Evolutionary conservation across 2,113 vertebrate species (phyloP), one percentile per base, ranked within the genome.

Genomic region (Burhinus oedicnemus): DNA sequence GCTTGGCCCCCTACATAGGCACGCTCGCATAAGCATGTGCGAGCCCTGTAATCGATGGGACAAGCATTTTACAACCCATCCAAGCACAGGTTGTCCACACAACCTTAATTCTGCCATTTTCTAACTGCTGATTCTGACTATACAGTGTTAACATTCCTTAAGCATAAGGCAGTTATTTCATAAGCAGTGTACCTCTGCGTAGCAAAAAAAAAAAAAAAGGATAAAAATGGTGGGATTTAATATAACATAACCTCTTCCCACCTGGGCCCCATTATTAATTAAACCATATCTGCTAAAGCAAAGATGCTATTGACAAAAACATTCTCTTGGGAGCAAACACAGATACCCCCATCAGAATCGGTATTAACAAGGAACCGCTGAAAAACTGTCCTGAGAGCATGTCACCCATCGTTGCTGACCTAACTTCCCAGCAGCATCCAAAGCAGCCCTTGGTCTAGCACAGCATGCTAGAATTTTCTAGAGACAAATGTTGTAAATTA

Each of bases 261-360:
- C 22, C 6, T 68, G 49, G 36, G 71, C 2, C 2, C 25, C 25
- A 40, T 57, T 45, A 52, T 42, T 79, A 71, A 87, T 40, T 26
- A 92, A 92, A 75, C 30, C 5, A 0, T n/a, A 58, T 2, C 66
- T 74, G 29, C 36, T 82, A 76, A 79, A 57, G n/a, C 57, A 70
- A 55, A 79, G 65, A 61, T 19, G 10, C 36, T 74, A 58, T 6
- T 58, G 66, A 82, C n/a, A 70, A 89, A 77, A 65, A 12, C 8
- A 49, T 49, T 72, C 34, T 32, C 45, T 54, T 77, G 25, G 15
- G 38, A 94, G 14, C 14, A 78, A 45, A 84, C 0, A 0, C 26
- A 64, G 66, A 68, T n/a, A 44, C 7, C 57, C 52, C 44, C 16
- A 72, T 5, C 4, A 2, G n/a, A 49, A 76, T 19, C 0, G 0